phyloP scores from a whole-genome alignment of 2,113 vertebrate genomes.

The Ictidomys tridecemlineatus region DNA sequence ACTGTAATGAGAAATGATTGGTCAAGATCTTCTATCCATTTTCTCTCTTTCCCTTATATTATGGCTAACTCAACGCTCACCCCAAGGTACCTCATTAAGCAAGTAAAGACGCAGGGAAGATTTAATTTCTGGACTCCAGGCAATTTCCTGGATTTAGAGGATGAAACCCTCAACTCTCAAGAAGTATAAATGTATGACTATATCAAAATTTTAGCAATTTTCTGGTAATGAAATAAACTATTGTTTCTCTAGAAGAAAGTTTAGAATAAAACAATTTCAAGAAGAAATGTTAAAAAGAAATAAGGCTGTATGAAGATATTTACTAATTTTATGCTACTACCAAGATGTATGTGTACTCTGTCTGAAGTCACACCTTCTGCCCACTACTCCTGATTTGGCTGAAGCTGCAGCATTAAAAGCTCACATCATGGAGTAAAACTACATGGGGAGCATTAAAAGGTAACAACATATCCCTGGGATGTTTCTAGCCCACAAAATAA shows the following conservation, averaged over 20 bases:
- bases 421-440: neutral
- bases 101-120: neutral
- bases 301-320: neutral
- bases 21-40: neutral
- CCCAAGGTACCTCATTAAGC: neutral
- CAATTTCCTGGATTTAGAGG: neutral
- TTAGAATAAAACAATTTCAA: neutral
- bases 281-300: neutral
- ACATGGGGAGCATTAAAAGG: neutral
- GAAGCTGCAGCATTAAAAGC: neutral
- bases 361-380: neutral
- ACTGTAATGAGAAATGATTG: neutral
- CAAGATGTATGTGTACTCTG: neutral
- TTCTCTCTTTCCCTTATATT: neutral
- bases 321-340: neutral
- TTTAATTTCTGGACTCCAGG: neutral
- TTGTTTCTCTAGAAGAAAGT: neutral
- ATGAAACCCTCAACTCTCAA: neutral
- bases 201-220: neutral
- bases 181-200: neutral
- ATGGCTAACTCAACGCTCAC: neutral
- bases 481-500: constrained; percentile 23
- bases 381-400: neutral
- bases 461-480: neutral
- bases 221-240: neutral